phyloP scores from a whole-genome alignment of 2,888 invertebrate genomes.

The Neuroscelio doddi region DNA sequence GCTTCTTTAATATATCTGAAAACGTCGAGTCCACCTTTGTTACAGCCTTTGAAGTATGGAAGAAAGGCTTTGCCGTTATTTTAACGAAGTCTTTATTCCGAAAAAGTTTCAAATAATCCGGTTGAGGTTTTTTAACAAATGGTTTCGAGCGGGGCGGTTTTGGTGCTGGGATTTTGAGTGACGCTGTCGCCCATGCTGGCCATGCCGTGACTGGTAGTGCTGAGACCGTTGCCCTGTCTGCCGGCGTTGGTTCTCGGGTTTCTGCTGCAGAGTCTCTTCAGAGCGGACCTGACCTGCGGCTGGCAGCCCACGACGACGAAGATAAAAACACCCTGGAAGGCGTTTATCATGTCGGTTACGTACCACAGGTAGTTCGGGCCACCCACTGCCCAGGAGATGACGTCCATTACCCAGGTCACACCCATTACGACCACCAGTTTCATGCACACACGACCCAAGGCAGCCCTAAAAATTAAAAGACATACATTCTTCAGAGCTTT shows the following conservation, averaged over 20 bases:
- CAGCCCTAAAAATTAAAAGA: constrained; percentile 78
- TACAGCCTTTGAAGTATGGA: no score
- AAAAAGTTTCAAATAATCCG: no score
- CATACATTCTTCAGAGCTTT: no score
- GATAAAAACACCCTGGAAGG: constrained; percentile 90
- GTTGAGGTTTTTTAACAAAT: constrained; percentile 74
- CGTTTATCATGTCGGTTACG: constrained; percentile 88
- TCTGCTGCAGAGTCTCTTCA: constrained; percentile 78
- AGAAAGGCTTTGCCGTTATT: no score
- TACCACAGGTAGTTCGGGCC: constrained; percentile 89
- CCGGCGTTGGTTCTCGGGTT: constrained; percentile 74
- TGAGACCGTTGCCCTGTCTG: constrained; percentile 78
- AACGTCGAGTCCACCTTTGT: no score
- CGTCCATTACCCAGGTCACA: constrained; percentile 84
- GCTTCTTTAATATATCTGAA: no score
- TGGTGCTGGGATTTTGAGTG: constrained; percentile 80
- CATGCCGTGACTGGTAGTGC: constrained; percentile 85
- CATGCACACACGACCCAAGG: constrained; percentile 87
- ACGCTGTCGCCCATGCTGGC: constrained; percentile 87
- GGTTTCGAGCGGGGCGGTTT: constrained; percentile 75
- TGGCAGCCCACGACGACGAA: constrained; percentile 92
- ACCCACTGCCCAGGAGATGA: constrained; percentile 87
- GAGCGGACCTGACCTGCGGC: constrained; percentile 84
- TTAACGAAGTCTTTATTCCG: no score
- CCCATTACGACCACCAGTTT: constrained; percentile 90